A percentile compares a stretch with the other conserved stretches of the same genome.
phyloP scores from a whole-genome alignment of 2,888 invertebrate species.

The Cenopis cana region DNA sequence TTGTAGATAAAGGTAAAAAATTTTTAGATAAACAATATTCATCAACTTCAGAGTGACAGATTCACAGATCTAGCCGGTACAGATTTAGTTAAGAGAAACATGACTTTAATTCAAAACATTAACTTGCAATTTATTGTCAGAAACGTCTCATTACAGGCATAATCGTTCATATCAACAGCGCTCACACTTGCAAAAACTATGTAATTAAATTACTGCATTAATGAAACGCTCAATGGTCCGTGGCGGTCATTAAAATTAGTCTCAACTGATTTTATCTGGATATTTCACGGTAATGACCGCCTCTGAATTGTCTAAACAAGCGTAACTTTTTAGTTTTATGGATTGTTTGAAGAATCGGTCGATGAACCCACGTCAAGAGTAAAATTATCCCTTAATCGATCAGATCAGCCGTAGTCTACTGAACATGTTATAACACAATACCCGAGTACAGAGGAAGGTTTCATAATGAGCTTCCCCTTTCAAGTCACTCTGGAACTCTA shows the following conservation, averaged over 20 bases:
- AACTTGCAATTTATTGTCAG: not conserved
- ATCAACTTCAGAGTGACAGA: too few species aligned
- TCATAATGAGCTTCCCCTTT: too few species aligned
- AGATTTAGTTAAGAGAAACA: not conserved
- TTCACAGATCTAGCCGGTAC: too few species aligned
- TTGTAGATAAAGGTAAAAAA: not conserved
- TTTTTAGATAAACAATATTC: too few species aligned
- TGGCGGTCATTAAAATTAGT: slow-evolving; percentile 8
- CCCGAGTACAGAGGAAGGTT: too few species aligned
- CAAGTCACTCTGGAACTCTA: too few species aligned
- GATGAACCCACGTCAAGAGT: not conserved
- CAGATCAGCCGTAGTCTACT: not conserved
- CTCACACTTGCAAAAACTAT: slow-evolving; percentile 11
- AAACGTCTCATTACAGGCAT: slow-evolving; percentile 27
- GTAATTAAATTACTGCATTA: slow-evolving; percentile 19
- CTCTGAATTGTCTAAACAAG: slow-evolving; percentile 9
- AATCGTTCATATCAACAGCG: slow-evolving; percentile 11
- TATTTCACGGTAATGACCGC: slow-evolving; percentile 19
- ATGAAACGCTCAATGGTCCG: slow-evolving; percentile 9
- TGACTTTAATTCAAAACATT: not conserved
- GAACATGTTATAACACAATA: too few species aligned
- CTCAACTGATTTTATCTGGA: slow-evolving; percentile 12
- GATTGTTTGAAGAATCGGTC: not conserved
- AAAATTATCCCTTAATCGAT: not conserved
- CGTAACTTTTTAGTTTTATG: not conserved